Evolutionary conservation across 2,888 invertebrate genomes (phyloP), one percentile per base, ranked within the genome.

Genomic region (Callyntrura sp.): DNA sequence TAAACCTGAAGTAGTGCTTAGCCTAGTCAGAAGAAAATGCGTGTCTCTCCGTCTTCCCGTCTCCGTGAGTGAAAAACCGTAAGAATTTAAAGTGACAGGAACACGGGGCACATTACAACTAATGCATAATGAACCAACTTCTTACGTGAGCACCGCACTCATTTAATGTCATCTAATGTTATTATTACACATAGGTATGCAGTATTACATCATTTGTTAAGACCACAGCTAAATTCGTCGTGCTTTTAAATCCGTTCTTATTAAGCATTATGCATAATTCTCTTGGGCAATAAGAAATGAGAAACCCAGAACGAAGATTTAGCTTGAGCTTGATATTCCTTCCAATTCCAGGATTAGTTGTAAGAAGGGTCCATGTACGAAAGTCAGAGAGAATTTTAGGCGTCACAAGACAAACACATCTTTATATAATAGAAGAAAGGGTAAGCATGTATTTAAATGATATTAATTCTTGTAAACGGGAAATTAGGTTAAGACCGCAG

Each of bases 401-500:
- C 55, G 8, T 48, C 25, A 28, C 17, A 82, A 45, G 65, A 65
- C 62, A 45, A 12, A 43, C 76, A 48, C 43, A 20, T 0, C 68
- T n/a, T n/a, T n/a, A 57, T 35, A 35, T 35, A 35, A 35, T 2
- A 35, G 35, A 6, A 62, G 60, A 14, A n/a, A 76, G 43, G 55
- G 60, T 35, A 79, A 60, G 60, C 12, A 82, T 60, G 57, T 83
- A 73, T 88, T 88, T 83, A 82, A 81, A 87, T 87, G 79, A 87
- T 87, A 87, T 87, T 88, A 88, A 88, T 88, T 88, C 88, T 51
- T 88, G 73, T 51, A 83, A 82, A 83, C 51, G 73, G 88, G 88
- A 88, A 88, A 88, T 88, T 88, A 81, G 82, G 88, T 88, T 88
- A 88, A 88, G 83, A 88, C 88, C 88, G 23, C 86, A 79, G 86